These are phyloP conservation scores for Xiphias gladius DNA, from an alignment of 2,113 vertebrate species.

Conservation along the genomic window DNA sequence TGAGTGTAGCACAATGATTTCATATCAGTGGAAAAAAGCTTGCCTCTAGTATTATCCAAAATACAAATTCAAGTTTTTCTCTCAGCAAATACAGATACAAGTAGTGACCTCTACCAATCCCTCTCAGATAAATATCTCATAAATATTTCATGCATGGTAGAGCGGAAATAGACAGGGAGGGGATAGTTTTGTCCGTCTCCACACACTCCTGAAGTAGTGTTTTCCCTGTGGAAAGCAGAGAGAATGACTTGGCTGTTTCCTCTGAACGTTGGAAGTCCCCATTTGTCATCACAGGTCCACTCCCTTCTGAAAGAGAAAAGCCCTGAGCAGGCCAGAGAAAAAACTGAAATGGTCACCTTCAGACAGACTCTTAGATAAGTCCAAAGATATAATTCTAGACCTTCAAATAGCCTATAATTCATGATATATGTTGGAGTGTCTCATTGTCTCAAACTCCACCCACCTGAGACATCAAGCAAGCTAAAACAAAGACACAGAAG, in stretches of 20 bases:
- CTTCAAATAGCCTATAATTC: neutral
- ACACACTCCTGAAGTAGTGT: conserved; percentile 41
- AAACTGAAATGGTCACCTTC: conserved; percentile 25
- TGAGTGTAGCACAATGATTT: neutral
- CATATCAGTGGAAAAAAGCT: neutral
- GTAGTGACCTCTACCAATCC: conserved; percentile 45
- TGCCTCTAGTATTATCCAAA: neutral
- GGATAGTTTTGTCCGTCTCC: conserved; percentile 46
- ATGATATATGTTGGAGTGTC: conserved; percentile 4
- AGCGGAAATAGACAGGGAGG: conserved; percentile 31
- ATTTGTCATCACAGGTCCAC: conserved; percentile 56
- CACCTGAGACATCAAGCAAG: neutral
- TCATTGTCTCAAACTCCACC: conserved; percentile 1
- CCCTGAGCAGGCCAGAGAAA: conserved; percentile 14
- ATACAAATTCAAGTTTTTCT: conserved; percentile 24
- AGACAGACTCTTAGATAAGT: conserved; percentile 22
- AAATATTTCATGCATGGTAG: conserved; percentile 47
- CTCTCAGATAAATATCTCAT: conserved; percentile 43
- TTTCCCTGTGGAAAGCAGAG: conserved; percentile 44
- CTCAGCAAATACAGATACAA: conserved; percentile 27
- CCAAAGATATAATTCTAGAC: neutral
- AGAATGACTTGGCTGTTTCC: conserved; percentile 61
- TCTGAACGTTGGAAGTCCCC: conserved; percentile 67
- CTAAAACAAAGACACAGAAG: neutral
- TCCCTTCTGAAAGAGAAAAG: conserved; percentile 32